These are phyloP conservation scores for Glaucomys volans DNA, from an alignment of 2,113 vertebrate species.

Conservation along the genomic window DNA sequence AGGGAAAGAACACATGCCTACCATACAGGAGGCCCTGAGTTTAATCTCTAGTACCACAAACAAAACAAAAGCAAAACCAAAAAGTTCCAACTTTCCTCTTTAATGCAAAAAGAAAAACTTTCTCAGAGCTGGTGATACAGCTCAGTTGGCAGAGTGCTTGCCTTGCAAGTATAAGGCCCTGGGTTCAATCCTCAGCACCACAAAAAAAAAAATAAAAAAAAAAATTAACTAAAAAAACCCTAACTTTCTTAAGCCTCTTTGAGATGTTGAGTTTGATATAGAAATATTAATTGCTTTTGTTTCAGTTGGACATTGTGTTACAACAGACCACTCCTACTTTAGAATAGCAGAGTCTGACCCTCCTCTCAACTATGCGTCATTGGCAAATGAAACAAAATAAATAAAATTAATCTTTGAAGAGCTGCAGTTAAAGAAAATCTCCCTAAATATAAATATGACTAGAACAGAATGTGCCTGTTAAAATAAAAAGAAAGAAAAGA, in stretches of 20 bases:
- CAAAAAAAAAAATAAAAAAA: too few species aligned
- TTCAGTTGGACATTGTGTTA: slow-evolving; percentile 41
- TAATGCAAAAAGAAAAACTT: not conserved
- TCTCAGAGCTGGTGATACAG: too few species aligned
- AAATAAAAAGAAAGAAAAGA: not conserved
- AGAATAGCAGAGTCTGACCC: slow-evolving; percentile 55
- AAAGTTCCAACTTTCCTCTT: not conserved
- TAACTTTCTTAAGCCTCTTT: too few species aligned
- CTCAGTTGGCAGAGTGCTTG: too few species aligned
- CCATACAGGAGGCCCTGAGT: too few species aligned
- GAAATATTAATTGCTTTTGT: slow-evolving; percentile 32
- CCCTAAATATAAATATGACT: slow-evolving; percentile 81
- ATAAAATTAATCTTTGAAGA: slow-evolving; percentile 74
- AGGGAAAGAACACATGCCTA: not conserved
- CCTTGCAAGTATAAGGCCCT: too few species aligned
- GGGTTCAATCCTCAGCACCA: too few species aligned
- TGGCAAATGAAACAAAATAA: slow-evolving; percentile 73
- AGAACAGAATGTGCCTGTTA: slow-evolving; percentile 83
- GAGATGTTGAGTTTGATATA: not conserved
- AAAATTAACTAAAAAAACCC: too few species aligned
- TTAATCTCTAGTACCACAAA: not conserved
- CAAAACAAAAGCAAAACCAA: not conserved
- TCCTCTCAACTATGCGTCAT: not conserved
- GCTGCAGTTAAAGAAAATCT: slow-evolving; percentile 65
- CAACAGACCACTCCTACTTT: not conserved